These are phyloP conservation scores for Barbus barbus DNA, from an alignment of 2,113 vertebrate species.

Conservation along the genomic window DNA sequence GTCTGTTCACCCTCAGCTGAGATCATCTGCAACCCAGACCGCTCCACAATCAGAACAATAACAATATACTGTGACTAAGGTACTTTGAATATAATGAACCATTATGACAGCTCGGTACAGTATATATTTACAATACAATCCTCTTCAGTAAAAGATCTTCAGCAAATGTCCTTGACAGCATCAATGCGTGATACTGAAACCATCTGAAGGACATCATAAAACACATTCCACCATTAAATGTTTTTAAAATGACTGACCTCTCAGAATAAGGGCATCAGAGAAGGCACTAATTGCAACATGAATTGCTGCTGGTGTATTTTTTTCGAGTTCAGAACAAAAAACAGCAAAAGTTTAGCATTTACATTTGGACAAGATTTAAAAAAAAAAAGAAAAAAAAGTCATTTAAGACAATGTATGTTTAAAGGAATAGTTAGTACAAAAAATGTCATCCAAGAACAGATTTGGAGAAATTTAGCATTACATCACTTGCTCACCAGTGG, in stretches of 20 bases:
- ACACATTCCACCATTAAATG: slow-evolving; percentile 36
- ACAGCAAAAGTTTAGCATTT: neutral
- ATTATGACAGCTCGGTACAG: slow-evolving; percentile 77
- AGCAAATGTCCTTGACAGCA: slow-evolving; percentile 54
- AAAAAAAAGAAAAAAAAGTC: neutral
- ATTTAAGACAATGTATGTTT: neutral
- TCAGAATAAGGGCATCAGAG: slow-evolving; percentile 23
- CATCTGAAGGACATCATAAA: slow-evolving; percentile 24
- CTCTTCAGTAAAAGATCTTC: slow-evolving; percentile 55
- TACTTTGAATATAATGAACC: slow-evolving; percentile 72
- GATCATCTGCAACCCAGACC: slow-evolving; percentile 61
- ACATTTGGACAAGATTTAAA: neutral
- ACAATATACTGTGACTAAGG: slow-evolving; percentile 45
- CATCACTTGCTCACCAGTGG: no score
- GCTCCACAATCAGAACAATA: slow-evolving; percentile 57
- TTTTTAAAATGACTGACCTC: slow-evolving; percentile 13
- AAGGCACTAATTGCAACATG: slow-evolving; percentile 47
- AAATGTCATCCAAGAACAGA: no score
- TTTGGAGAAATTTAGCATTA: no score
- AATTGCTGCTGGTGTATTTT: slow-evolving; percentile 22
- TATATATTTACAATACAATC: slow-evolving; percentile 76
- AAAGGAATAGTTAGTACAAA: no score
- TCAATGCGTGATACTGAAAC: neutral
- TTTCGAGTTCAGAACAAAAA: neutral
- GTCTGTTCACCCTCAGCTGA: slow-evolving; percentile 53